A percentile compares a stretch with the other conserved stretches of the same genome.
Evolutionary conservation across 2,113 vertebrate genomes (phyloP).

Genomic region (Dasyornis broadbenti): DNA sequence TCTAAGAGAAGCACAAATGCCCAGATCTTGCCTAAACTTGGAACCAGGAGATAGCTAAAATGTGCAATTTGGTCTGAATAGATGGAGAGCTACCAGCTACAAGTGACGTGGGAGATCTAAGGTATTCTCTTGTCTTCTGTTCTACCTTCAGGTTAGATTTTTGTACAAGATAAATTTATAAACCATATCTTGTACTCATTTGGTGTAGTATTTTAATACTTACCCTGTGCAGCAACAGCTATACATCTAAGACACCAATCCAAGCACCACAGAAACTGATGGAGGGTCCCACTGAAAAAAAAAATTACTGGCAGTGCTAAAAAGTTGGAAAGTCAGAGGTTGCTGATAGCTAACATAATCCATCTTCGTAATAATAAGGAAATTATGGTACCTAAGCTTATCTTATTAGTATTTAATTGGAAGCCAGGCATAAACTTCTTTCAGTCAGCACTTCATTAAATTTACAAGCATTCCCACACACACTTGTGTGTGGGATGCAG

Average conservation of each 20-base stretch:
- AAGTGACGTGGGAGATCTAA: not conserved
- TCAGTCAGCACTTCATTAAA: slow-evolving; percentile 1
- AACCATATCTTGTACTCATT: not conserved
- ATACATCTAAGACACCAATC: not conserved
- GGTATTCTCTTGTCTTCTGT: not conserved
- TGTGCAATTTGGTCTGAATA: not conserved
- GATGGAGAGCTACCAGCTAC: not conserved
- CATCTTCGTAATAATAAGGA: not conserved
- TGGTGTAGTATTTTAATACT: not conserved
- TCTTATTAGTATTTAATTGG: not conserved
- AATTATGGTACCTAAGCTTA: not conserved
- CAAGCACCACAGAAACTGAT: not conserved
- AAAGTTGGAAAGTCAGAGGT: not conserved
- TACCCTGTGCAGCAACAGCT: not conserved
- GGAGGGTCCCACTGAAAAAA: not conserved
- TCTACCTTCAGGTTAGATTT: not conserved
- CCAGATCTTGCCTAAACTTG: not conserved
- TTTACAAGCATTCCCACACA: not conserved
- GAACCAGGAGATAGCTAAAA: not conserved
- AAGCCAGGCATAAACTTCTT: not conserved
- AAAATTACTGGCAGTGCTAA: not conserved
- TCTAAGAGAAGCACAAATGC: not conserved
- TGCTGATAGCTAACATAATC: not conserved
- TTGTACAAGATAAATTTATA: not conserved
- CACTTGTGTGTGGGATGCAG: not conserved